Conservation (phyloP, 2,797 vertebrate species). For the Pseudomugil tenellus region DNA sequence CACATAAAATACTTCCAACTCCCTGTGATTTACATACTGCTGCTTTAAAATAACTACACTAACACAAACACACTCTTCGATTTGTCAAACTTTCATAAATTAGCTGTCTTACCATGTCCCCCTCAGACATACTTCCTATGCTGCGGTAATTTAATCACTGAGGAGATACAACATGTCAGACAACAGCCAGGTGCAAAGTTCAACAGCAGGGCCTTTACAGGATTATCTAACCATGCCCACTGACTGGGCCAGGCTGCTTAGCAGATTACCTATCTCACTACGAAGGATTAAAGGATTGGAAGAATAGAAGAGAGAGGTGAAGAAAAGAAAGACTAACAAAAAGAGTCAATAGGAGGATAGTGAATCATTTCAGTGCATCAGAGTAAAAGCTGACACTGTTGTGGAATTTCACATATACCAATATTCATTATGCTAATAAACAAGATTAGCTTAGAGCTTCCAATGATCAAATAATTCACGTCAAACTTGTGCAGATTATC, state of each 20-base stretch:
- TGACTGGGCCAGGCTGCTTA: constrained; percentile 51
- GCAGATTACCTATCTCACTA: constrained; percentile 71
- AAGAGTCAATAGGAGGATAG: background rate
- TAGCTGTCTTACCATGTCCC: constrained; percentile 73
- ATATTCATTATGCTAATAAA: too few relatives aligned
- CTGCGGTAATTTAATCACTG: constrained; percentile 44
- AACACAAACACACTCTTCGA: background rate
- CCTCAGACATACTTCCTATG: constrained; percentile 73
- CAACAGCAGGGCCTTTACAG: constrained; percentile 63
- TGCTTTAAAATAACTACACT: constrained; percentile 1
- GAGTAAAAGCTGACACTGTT: background rate
- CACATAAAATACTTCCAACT: background rate
- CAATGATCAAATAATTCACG: too few relatives aligned
- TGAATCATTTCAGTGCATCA: background rate
- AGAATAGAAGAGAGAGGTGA: background rate
- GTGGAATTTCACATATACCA: too few relatives aligned
- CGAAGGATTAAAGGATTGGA: constrained; percentile 38
- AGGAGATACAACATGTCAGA: constrained; percentile 38
- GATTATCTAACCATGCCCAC: constrained; percentile 58
- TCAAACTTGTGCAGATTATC: too few relatives aligned
- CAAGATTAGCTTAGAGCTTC: too few relatives aligned
- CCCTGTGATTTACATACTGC: background rate
- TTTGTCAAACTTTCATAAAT: background rate
- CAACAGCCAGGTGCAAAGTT: constrained; percentile 77
- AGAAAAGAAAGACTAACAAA: background rate